A percentile compares a stretch with the other conserved stretches of the same genome.
phyloP scores from a whole-genome alignment of 2,113 vertebrate species.

The Chlorodrepanis virens region DNA sequence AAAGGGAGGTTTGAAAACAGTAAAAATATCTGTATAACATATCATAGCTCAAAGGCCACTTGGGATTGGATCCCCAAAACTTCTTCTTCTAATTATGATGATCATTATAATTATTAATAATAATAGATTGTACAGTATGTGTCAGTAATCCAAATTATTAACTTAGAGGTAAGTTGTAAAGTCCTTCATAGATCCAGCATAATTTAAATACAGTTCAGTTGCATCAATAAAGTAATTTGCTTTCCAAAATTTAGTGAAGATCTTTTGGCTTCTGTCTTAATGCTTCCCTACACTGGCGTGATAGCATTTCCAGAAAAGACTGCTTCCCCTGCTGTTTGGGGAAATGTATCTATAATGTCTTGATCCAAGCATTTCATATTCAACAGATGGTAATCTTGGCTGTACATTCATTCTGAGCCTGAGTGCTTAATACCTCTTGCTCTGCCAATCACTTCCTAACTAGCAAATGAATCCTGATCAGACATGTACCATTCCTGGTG shows the following conservation, averaged over 20 bases:
- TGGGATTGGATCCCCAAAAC: background rate
- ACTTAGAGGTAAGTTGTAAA: background rate
- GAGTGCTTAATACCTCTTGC: slow-evolving; percentile 62
- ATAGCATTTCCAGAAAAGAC: slow-evolving; percentile 72
- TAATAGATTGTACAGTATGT: background rate
- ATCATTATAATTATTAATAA: background rate
- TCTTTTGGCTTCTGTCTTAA: slow-evolving; percentile 53
- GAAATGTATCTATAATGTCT: slow-evolving; percentile 72
- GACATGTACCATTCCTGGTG: background rate
- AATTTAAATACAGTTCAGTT: slow-evolving; percentile 56
- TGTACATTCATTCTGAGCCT: slow-evolving; percentile 28
- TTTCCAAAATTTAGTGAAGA: slow-evolving; percentile 34
- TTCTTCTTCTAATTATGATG: background rate
- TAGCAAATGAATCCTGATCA: slow-evolving; percentile 52
- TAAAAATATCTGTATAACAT: background rate
- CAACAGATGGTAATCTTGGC: slow-evolving; percentile 79
- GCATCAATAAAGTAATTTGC: slow-evolving; percentile 25
- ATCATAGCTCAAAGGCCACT: background rate
- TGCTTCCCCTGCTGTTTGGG: slow-evolving; percentile 71
- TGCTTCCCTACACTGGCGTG: slow-evolving; percentile 43
- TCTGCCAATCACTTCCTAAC: slow-evolving; percentile 70
- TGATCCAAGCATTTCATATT: slow-evolving; percentile 76
- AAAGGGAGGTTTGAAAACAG: background rate
- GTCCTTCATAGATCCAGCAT: background rate
- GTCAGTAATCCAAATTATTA: background rate